These are phyloP conservation scores for Cuculus canorus DNA, from an alignment of 2,797 vertebrate species.

Conservation along the genomic window DNA sequence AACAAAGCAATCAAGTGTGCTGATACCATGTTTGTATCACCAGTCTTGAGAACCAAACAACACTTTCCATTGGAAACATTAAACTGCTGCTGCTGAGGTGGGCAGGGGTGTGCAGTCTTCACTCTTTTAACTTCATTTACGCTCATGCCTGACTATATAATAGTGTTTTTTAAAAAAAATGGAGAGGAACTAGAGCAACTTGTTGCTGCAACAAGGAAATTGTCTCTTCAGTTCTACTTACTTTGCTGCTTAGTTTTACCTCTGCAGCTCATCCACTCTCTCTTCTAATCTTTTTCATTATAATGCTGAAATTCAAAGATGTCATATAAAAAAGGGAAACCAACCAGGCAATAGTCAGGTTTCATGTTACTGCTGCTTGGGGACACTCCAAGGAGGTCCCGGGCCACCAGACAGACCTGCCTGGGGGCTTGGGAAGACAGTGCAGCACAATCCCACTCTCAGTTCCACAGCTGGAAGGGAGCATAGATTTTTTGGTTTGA, in stretches of 20 bases:
- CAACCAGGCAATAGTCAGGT: background rate
- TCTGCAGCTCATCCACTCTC: background rate
- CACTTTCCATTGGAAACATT: background rate
- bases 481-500: background rate
- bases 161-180: background rate
- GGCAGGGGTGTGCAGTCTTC: rapidly evolving
- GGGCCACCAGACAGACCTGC: background rate
- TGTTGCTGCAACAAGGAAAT: background rate
- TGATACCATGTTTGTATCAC: background rate
- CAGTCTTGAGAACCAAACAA: background rate
- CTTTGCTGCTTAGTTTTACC: background rate
- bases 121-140: background rate
- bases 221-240: background rate
- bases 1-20: background rate
- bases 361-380: background rate
- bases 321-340: background rate
- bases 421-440: background rate
- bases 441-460: background rate
- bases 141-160: background rate
- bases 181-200: background rate
- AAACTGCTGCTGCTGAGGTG: background rate
- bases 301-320: background rate
- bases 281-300: background rate
- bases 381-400: background rate
- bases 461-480: background rate